Percentiles rank a stretch among this genome's conserved stretches.
Evolutionary conservation across 2,888 invertebrate species (phyloP).

Genomic region (Drosophila birchii): DNA sequence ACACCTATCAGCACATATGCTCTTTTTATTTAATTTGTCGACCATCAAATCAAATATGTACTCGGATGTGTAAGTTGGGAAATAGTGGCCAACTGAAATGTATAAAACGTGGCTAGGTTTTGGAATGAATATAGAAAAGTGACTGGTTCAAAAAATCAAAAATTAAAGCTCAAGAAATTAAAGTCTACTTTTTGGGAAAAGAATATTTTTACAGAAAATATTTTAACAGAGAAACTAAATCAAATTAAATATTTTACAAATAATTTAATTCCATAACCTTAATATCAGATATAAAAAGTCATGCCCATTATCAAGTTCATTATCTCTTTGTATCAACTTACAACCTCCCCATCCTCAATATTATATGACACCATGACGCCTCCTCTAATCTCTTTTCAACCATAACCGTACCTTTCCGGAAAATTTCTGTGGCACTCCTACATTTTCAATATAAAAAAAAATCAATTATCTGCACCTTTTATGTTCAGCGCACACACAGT

Average conservation of each 20-base stretch:
- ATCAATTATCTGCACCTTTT: slow-evolving; percentile 63
- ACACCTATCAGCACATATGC: slow-evolving; percentile 41
- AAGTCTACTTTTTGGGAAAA: not conserved
- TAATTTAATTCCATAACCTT: not conserved
- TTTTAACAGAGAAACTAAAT: not conserved
- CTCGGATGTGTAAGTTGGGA: slow-evolving; percentile 24
- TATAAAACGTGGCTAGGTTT: not conserved
- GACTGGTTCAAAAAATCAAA: not conserved
- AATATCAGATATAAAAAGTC: not conserved
- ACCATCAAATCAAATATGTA: slow-evolving; percentile 50
- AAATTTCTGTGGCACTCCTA: slow-evolving; percentile 28
- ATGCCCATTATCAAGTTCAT: not conserved
- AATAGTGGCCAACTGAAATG: not conserved
- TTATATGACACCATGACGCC: not conserved
- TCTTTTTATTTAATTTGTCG: slow-evolving; percentile 62
- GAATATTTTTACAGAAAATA: no score
- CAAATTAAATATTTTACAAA: no score
- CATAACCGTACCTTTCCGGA: slow-evolving; percentile 9
- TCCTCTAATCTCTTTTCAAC: slow-evolving; percentile 13
- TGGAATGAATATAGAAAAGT: not conserved
- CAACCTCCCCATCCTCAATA: not conserved
- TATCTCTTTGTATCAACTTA: not conserved
- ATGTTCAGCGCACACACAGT: slow-evolving; percentile 39
- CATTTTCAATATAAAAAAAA: slow-evolving; percentile 52
- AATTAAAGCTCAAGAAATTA: not conserved